phyloP scores from a whole-genome alignment of 2,797 vertebrate genomes.

The Lepus oiostolus region DNA sequence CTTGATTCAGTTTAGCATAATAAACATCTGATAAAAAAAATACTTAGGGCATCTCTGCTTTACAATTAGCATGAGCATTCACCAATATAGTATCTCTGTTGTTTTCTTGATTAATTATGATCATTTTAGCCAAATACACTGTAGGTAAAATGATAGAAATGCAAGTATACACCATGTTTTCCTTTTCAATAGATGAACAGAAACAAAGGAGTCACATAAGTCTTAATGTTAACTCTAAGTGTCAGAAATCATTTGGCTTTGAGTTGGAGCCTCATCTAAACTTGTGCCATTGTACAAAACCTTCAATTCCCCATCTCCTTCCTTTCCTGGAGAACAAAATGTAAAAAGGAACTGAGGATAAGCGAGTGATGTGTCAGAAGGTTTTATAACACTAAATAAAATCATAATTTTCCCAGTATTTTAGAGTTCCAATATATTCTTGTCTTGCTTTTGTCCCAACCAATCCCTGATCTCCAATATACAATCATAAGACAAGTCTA shows the following conservation, averaged over 20 bases:
- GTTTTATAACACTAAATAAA: conserved; percentile 21
- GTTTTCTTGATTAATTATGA: conserved; percentile 52
- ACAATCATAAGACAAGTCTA: background rate
- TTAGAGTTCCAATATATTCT: conserved; percentile 29
- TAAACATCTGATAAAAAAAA: conserved; percentile 58
- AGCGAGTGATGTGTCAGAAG: background rate
- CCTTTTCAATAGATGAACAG: background rate
- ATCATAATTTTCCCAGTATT: background rate
- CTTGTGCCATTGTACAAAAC: background rate
- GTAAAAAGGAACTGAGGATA: background rate
- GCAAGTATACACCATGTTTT: background rate
- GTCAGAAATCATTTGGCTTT: background rate
- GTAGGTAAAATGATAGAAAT: conserved; percentile 1
- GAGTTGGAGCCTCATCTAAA: background rate
- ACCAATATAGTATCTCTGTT: conserved; percentile 29
- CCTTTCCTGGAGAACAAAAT: background rate
- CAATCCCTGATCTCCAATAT: background rate
- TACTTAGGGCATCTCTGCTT: conserved; percentile 10
- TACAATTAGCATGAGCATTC: conserved; percentile 54
- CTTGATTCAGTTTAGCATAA: conserved; percentile 67
- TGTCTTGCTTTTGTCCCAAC: conserved; percentile 41
- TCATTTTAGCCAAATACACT: background rate
- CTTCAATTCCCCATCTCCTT: background rate
- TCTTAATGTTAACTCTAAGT: too few relatives aligned
- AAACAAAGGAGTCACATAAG: background rate